phyloP scores from a whole-genome alignment of 1,140 invertebrate species.

The Caerostris extrusa region DNA sequence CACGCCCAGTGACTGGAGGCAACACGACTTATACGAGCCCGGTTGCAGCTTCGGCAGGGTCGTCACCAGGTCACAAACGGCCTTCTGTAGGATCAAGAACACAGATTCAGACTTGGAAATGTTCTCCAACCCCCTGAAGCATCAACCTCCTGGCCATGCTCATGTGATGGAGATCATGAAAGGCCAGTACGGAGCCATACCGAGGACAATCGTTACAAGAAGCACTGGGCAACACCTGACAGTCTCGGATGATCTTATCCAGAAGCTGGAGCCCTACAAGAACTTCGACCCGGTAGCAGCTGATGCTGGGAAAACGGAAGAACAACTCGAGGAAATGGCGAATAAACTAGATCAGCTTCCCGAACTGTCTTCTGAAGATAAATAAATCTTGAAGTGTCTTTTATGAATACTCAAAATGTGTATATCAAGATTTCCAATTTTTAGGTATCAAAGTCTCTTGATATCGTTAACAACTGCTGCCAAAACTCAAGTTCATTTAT shows the following conservation, averaged over 20 bases:
- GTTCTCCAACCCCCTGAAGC: background rate
- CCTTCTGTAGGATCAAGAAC: slow-evolving; percentile 39
- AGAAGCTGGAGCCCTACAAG: slow-evolving; percentile 11
- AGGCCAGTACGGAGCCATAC: slow-evolving; percentile 36
- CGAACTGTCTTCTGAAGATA: too few relatives aligned
- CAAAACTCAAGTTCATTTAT: too few relatives aligned
- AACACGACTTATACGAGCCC: background rate
- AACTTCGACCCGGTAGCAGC: background rate
- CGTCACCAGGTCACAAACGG: slow-evolving; percentile 57
- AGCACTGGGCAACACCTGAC: background rate
- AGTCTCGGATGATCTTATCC: background rate
- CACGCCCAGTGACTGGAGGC: background rate
- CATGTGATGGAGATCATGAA: slow-evolving; percentile 55
- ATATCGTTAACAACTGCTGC: too few relatives aligned
- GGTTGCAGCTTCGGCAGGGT: slow-evolving; percentile 28
- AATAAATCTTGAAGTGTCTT: too few relatives aligned
- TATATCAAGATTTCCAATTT: too few relatives aligned
- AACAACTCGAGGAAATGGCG: background rate
- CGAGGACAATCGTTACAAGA: slow-evolving; percentile 59
- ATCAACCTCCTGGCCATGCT: slow-evolving; percentile 29
- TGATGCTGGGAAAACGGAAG: background rate
- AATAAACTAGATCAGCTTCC: background rate
- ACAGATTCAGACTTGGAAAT: slow-evolving; percentile 34
- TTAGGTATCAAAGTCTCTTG: too few relatives aligned
- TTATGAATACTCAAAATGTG: too few relatives aligned